Percentiles rank a stretch among this genome's conserved stretches.
Evolutionary conservation across 2,888 invertebrate genomes (phyloP).

Genomic region (Caenorhabditis angaria): DNA sequence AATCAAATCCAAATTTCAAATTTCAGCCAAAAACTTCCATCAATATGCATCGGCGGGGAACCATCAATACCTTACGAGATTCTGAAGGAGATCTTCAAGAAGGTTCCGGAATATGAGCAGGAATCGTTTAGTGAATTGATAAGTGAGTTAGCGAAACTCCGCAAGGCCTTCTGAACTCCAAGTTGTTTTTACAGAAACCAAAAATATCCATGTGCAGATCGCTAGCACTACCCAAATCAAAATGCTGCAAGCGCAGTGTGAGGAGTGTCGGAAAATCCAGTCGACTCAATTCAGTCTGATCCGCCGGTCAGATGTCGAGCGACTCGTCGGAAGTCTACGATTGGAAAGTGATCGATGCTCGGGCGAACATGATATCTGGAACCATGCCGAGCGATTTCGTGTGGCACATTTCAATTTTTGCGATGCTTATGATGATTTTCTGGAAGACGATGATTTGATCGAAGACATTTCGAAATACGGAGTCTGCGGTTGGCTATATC

Average conservation of each 20-base stretch:
- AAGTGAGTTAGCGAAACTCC: not conserved
- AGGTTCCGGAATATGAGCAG: not conserved
- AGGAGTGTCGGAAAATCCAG: not conserved
- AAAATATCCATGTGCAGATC: not conserved
- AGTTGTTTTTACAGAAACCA: constrained; percentile 1
- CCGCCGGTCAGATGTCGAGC: constrained; percentile 5
- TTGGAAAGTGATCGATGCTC: not conserved
- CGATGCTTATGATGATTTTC: not conserved
- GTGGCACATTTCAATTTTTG: constrained; percentile 8
- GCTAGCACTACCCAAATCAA: not conserved
- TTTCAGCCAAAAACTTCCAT: not conserved
- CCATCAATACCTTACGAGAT: not conserved
- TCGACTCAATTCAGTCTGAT: not conserved
- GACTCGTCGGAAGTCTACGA: not conserved
- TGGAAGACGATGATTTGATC: not conserved
- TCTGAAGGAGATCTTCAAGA: not conserved
- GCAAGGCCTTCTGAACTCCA: not conserved
- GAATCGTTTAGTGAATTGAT: not conserved
- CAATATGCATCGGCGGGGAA: not conserved
- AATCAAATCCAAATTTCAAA: no score
- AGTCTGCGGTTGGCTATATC: constrained; percentile 6
- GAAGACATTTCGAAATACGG: not conserved
- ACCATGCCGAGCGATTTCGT: not conserved
- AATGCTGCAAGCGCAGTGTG: not conserved
- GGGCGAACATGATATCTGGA: constrained; percentile 1